Base-by-base conservation (phyloP, 2,797 vertebrate species). In the Jordanella pulchra region DNA sequence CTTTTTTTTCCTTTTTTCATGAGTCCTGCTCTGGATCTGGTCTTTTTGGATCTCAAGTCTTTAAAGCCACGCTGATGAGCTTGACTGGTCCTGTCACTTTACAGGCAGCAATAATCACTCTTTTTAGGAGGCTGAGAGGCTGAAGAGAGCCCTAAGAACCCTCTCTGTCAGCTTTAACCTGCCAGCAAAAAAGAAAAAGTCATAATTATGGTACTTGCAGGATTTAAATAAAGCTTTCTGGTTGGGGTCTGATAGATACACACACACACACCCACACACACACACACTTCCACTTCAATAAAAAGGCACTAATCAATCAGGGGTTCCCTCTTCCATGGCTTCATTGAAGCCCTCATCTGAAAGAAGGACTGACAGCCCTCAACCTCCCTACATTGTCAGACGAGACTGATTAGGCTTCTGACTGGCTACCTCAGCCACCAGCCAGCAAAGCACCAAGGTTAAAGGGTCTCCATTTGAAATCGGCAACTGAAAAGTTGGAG, bases 281-380 rank as follows among this genome's bases (percentile, higher is more conserved):
- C 72, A 75, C 65, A 82, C 73, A 68, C 79, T 74, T 80, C 79
- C 86, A 88, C 90, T 92, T 91, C 85, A 93, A 92, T 91, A 92
- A 92, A 90, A 90, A 93, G 92, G 88, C 89, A 89, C 93, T 93
- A 94, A 94, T 95, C 93, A 94, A 93, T 94, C 92, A 92, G 91
- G 80, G 86, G 81, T 84, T 79, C 88, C 88, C 87, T 86, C 84
- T 87, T 90, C 88, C 86, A 89, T 50, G 78, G 86, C 88, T 92
- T 93, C 87, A 91, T 92, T 91, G 89, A 84, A 91, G 87, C 83
- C 89, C 71, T 85, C 50, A 82, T 91, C 86, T 93, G 86, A 93
- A 93, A 93, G 87, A 91, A 85, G 82, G 89, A 93, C 82, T 94
- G 94, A 93, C 94, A 94, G 91, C 92, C 86, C 92, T 94, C 93